Percentiles rank a stretch among this genome's conserved stretches.
Conservation (phyloP, 1,140 invertebrate genomes). For the Harlomillsia oculata region DNA sequence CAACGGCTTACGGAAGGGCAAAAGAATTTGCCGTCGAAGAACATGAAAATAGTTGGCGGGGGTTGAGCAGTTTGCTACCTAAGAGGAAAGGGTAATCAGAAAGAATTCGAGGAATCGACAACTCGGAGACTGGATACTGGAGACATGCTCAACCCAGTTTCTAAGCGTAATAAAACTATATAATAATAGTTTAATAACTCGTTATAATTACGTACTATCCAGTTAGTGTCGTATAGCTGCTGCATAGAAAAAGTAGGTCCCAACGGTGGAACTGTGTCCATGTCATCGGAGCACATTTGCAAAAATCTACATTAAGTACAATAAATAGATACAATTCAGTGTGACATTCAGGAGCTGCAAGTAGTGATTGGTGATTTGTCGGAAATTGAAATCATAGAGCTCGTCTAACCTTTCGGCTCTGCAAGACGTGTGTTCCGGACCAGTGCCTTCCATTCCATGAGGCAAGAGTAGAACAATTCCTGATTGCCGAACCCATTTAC, state of each 20-base stretch:
- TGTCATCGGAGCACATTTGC: constrained; percentile 92
- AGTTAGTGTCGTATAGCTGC: constrained; percentile 95
- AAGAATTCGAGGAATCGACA: constrained; percentile 3
- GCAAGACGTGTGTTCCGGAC: constrained; percentile 94
- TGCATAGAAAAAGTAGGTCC: constrained; percentile 50
- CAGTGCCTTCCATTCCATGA: constrained; percentile 98
- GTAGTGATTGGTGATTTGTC: too few species aligned
- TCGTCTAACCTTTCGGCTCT: constrained; percentile 66
- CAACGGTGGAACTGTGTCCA: constrained; percentile 86
- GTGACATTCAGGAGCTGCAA: not conserved
- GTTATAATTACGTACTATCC: constrained; percentile 59
- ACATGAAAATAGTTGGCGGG: constrained; percentile 97
- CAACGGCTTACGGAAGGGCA: constrained; percentile 93
- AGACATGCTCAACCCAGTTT: too few species aligned
- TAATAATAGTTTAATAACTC: too few species aligned
- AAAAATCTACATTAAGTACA: constrained; percentile 54
- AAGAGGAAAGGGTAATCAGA: too few species aligned
- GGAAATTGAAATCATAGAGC: too few species aligned
- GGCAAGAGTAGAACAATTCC: constrained; percentile 90
- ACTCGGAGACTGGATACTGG: not conserved
- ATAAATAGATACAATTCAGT: not conserved
- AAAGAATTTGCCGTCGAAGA: constrained; percentile 81
- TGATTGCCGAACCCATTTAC: constrained; percentile 95
- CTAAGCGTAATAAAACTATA: too few species aligned
- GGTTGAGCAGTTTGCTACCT: constrained; percentile 88